phyloP scores from a whole-genome alignment of 37 sponge, comb jelly and placozoan genomes.

The Theonella swinhoei region DNA sequence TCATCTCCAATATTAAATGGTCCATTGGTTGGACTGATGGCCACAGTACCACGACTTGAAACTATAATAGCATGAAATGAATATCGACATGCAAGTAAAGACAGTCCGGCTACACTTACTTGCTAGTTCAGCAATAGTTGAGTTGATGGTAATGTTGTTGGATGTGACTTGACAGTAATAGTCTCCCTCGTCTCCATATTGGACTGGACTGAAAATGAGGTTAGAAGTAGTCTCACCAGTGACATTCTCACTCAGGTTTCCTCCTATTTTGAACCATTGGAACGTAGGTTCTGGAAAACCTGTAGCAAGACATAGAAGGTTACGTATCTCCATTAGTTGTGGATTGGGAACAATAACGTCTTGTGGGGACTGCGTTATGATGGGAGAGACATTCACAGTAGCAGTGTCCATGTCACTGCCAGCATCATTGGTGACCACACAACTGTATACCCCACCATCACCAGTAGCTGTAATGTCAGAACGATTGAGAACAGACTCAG shows the following conservation, averaged over 20 bases:
- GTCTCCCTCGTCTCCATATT: slow-evolving; percentile 26
- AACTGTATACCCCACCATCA: slow-evolving; percentile 68
- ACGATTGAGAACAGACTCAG: not conserved
- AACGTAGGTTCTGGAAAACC: slow-evolving; percentile 9
- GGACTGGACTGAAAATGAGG: not conserved
- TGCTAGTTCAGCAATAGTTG: not conserved
- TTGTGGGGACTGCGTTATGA: not conserved
- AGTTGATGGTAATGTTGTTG: not conserved
- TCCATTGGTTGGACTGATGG: not conserved
- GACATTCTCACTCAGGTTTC: not conserved
- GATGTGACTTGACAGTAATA: slow-evolving; percentile 12
- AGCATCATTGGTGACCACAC: slow-evolving; percentile 67
- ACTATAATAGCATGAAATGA: not conserved
- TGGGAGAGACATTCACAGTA: slow-evolving; percentile 9
- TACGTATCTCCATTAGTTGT: no score
- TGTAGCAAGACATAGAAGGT: not conserved
- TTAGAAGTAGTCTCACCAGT: not conserved
- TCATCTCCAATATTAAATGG: not conserved
- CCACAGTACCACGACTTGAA: not conserved
- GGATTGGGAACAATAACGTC: not conserved
- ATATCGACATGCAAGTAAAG: no score
- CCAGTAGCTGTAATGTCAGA: slow-evolving; percentile 24
- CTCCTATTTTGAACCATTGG: not conserved
- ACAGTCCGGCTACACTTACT: no score
- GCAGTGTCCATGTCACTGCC: slow-evolving; percentile 17